Conservation (phyloP, 2,113 vertebrate species). For the Pipra filicauda region DNA sequence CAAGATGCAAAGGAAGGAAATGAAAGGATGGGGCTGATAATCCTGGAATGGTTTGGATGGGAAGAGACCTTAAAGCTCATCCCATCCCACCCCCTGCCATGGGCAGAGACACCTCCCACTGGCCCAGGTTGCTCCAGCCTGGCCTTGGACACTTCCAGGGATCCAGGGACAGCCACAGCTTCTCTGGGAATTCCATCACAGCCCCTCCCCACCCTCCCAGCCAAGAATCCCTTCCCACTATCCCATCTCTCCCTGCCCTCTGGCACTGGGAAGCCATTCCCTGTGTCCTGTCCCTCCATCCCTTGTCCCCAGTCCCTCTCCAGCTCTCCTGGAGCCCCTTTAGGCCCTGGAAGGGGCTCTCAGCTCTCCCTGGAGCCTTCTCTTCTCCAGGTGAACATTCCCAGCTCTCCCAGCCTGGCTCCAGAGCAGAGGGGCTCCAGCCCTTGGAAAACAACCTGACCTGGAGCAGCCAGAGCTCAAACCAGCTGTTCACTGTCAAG, state of each 20-base stretch:
- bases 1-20: conserved; percentile 4
- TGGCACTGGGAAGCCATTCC: background rate
- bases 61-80: background rate
- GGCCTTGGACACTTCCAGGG: background rate
- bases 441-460: background rate
- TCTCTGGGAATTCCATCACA: background rate
- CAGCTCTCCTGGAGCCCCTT: background rate
- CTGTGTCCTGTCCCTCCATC: background rate
- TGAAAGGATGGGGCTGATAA: background rate
- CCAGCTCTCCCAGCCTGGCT: background rate
- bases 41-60: background rate
- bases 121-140: background rate
- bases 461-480: background rate
- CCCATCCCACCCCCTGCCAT: background rate
- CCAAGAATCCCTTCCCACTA: background rate
- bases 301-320: background rate
- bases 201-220: background rate
- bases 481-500: accelerated
- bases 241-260: background rate
- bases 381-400: background rate
- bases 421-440: background rate
- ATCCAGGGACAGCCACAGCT: background rate
- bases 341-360: background rate
- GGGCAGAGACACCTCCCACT: background rate
- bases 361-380: background rate